Evolutionary conservation across 2,888 invertebrate species (phyloP).

Genomic region (Temnothorax rugatulus): DNA sequence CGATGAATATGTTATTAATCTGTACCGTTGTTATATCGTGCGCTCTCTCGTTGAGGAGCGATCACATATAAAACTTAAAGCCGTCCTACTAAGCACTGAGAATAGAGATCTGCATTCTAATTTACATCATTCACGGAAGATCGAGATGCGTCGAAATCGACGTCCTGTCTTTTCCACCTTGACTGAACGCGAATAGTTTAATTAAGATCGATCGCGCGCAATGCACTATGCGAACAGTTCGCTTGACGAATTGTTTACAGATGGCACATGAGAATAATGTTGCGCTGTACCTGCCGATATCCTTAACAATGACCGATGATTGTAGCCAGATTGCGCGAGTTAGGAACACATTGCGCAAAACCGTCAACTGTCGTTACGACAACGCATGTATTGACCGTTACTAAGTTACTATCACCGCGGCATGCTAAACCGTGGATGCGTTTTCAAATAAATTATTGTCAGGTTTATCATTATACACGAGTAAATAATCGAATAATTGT

Average conservation of each 20-base stretch:
- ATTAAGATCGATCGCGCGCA: not conserved
- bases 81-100: not conserved
- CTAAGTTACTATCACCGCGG: too few relatives aligned
- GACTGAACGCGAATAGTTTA: not conserved
- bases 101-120: not conserved
- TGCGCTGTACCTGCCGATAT: conserved; percentile 1
- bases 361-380: not conserved
- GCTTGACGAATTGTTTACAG: not conserved
- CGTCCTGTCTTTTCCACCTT: not conserved
- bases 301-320: conserved; percentile 30
- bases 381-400: not conserved
- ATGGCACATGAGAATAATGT: not conserved
- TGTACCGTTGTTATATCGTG: not conserved
- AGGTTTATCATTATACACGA: conserved; percentile 7
- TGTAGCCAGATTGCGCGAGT: not conserved
- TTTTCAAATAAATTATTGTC: not conserved
- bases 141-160: not conserved
- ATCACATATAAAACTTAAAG: not conserved
- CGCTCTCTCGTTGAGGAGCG: not conserved
- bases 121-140: not conserved
- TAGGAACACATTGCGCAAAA: conserved; percentile 7
- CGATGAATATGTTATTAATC: conserved; percentile 47
- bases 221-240: not conserved
- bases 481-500: not conserved
- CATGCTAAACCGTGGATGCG: not conserved